phyloP scores from a whole-genome alignment of 2,888 invertebrate genomes.

The Helicoverpa assulta region DNA sequence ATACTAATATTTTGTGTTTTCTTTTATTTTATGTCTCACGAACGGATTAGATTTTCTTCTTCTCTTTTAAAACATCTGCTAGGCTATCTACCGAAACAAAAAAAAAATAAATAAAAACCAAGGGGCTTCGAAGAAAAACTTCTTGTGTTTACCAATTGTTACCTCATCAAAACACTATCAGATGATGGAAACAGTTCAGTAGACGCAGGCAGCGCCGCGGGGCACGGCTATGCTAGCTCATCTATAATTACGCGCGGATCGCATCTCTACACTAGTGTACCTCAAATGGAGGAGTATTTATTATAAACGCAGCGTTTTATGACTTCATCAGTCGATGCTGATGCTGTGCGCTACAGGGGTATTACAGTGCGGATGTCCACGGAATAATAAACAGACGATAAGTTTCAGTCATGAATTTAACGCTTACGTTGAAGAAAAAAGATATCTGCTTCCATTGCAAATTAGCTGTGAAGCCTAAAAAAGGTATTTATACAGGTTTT shows the following conservation, averaged over 20 bases:
- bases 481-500: no score
- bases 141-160: background rate
- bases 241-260: constrained; percentile 37
- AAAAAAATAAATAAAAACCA: no score
- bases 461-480: no score
- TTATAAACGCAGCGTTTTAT: constrained; percentile 45
- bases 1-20: background rate
- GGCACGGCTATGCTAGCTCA: constrained; percentile 17
- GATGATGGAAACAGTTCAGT: constrained; percentile 6
- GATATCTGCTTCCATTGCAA: no score
- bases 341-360: background rate
- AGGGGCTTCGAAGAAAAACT: no score
- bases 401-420: constrained; percentile 13
- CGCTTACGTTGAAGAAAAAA: no score
- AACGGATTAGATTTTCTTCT: background rate
- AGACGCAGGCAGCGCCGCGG: constrained; percentile 22
- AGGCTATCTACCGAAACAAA: no score
- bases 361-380: background rate
- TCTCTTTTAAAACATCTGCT: background rate
- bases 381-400: constrained; percentile 19
- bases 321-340: constrained; percentile 33
- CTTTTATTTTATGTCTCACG: constrained; percentile 17
- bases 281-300: constrained; percentile 39
- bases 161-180: constrained; percentile 12
- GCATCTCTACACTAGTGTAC: constrained; percentile 1